Evolutionary conservation across 2,113 vertebrate genomes (phyloP).

Genomic region (Cynopterus brachyotis): DNA sequence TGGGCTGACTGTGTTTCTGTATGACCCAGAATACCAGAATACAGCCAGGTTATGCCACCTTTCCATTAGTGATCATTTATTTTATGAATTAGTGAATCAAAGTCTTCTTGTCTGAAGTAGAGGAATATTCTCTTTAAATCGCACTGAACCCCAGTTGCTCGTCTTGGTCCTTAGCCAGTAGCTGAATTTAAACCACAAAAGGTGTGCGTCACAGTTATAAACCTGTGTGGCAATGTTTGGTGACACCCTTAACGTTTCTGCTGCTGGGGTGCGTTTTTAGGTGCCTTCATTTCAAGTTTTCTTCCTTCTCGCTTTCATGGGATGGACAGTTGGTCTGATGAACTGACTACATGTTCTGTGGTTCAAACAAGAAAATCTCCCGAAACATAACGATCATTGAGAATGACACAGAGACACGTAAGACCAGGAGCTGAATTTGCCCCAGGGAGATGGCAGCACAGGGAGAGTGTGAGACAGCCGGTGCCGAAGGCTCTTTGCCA

Average conservation of each 20-base stretch:
- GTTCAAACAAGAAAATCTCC: neutral
- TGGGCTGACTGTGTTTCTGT: neutral
- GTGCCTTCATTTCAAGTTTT: neutral
- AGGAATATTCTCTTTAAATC: neutral
- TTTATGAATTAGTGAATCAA: neutral
- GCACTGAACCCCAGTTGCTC: neutral
- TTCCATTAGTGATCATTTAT: neutral
- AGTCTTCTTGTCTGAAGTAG: neutral
- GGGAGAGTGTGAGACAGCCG: neutral
- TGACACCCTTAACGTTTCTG: neutral
- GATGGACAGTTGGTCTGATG: neutral
- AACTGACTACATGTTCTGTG: neutral
- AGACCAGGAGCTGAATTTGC: neutral
- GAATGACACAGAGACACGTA: neutral
- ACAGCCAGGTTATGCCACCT: neutral
- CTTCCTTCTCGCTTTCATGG: neutral
- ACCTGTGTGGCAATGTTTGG: neutral
- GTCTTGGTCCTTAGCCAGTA: neutral
- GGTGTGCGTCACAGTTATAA: neutral
- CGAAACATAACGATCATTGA: neutral
- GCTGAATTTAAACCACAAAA: neutral
- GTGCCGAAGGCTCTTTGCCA: neutral
- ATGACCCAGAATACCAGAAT: neutral
- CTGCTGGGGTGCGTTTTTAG: neutral
- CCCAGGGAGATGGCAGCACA: neutral